Percentiles rank a stretch among this genome's conserved stretches.
Conservation (phyloP, 2,797 vertebrate genomes). For the Microctenopoma steveboyesi region DNA sequence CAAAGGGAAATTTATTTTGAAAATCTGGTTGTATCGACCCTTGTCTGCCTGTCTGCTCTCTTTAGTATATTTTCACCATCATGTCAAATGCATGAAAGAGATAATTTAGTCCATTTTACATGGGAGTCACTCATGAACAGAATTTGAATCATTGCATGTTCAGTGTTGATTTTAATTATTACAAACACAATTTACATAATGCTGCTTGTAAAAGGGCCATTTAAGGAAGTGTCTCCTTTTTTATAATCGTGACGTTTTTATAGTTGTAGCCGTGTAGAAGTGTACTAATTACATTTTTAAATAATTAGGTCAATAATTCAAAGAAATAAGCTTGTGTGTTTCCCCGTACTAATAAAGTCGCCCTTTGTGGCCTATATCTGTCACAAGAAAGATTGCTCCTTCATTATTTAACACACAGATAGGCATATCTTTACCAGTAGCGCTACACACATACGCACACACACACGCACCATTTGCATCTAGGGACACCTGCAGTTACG, state of each 20-base stretch:
- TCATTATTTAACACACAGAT: conserved; percentile 70
- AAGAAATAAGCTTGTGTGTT: conserved; percentile 60
- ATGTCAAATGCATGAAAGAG: no score
- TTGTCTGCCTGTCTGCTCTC: no score
- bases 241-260: conserved; percentile 31
- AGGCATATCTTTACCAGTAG: conserved; percentile 38
- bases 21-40: no score
- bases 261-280: conserved; percentile 51
- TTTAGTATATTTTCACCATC: no score
- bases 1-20: no score
- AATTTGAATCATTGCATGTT: background rate
- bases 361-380: conserved; percentile 76
- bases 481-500: conserved; percentile 53
- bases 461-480: conserved; percentile 21
- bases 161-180: conserved; percentile 42
- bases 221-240: conserved; percentile 20
- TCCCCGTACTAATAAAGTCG: conserved; percentile 66
- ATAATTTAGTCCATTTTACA: background rate
- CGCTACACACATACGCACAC: conserved; percentile 26
- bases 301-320: conserved; percentile 75
- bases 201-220: conserved; percentile 35
- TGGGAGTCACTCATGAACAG: background rate
- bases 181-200: conserved; percentile 41
- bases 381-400: conserved; percentile 62
- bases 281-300: conserved; percentile 68